phyloP scores from a whole-genome alignment of 2,113 vertebrate species.

The Dunckerocampus dactyliophorus region DNA sequence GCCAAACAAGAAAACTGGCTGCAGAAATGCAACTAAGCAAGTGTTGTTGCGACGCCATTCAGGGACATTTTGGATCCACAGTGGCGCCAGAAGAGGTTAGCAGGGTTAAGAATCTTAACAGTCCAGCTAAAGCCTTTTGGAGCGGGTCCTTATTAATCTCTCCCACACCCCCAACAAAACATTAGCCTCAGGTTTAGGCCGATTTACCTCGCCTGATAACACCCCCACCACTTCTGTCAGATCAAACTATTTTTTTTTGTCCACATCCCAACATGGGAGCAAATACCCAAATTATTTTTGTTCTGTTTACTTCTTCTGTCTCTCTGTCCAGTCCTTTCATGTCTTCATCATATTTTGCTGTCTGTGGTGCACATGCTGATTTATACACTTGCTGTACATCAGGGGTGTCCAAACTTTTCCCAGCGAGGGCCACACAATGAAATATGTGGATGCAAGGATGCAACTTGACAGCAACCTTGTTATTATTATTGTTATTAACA shows the following conservation, averaged over 20 bases:
- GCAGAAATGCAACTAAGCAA: conserved; percentile 22
- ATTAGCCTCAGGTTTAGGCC: conserved; percentile 87
- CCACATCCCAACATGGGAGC: conserved; percentile 1
- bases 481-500: too few relatives aligned
- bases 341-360: not conserved
- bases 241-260: conserved; percentile 39
- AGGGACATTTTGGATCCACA: conserved; percentile 73
- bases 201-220: conserved; percentile 83
- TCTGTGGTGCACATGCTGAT: too few relatives aligned
- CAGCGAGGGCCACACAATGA: too few relatives aligned
- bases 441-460: too few relatives aligned
- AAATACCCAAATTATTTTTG: not conserved
- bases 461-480: too few relatives aligned
- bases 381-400: too few relatives aligned
- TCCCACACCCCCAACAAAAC: conserved; percentile 85
- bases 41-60: conserved; percentile 60
- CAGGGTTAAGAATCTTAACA: conserved; percentile 91
- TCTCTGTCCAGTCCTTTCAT: not conserved
- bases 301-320: not conserved
- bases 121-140: conserved; percentile 81
- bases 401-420: too few relatives aligned
- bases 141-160: conserved; percentile 92
- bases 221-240: conserved; percentile 63
- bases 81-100: conserved; percentile 81
- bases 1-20: too few relatives aligned